Conservation (phyloP, 2,113 vertebrate species). For the Rhizomys pruinosus region DNA sequence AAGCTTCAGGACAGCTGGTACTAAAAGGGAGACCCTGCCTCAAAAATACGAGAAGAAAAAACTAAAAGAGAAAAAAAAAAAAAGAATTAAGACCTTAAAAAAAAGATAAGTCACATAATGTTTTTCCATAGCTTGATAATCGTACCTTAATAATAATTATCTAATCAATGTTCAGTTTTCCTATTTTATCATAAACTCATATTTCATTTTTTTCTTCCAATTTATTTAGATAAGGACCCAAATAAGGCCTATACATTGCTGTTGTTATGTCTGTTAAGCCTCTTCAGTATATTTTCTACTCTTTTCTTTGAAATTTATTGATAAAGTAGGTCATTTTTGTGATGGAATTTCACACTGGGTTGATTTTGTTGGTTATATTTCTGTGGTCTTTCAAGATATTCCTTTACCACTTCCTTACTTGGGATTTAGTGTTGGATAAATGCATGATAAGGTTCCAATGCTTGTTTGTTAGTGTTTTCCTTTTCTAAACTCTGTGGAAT, state of each 20-base stretch:
- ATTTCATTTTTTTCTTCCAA: neutral
- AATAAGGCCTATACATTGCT: neutral
- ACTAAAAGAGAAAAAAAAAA: too few species aligned
- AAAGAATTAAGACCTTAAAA: neutral
- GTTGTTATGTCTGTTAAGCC: neutral
- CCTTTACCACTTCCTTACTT: neutral
- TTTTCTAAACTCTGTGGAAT: neutral
- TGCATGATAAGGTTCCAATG: neutral
- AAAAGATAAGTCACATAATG: neutral
- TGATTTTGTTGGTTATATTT: slow-evolving; percentile 31
- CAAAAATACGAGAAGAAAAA: too few species aligned
- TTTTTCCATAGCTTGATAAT: slow-evolving; percentile 20
- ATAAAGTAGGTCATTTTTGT: neutral
- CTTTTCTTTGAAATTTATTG: slow-evolving; percentile 29
- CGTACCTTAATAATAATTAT: slow-evolving; percentile 50
- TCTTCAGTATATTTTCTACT: neutral
- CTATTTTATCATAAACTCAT: slow-evolving; percentile 19
- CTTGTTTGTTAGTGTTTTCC: neutral
- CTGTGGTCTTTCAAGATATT: neutral
- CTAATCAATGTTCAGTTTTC: neutral
- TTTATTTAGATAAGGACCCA: slow-evolving; percentile 29
- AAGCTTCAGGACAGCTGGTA: too few species aligned
- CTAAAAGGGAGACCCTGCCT: too few species aligned
- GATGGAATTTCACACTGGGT: neutral
- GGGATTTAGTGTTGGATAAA: slow-evolving; percentile 2